Base-by-base conservation (phyloP, 2,797 vertebrate genomes). In the Falco rusticolus region DNA sequence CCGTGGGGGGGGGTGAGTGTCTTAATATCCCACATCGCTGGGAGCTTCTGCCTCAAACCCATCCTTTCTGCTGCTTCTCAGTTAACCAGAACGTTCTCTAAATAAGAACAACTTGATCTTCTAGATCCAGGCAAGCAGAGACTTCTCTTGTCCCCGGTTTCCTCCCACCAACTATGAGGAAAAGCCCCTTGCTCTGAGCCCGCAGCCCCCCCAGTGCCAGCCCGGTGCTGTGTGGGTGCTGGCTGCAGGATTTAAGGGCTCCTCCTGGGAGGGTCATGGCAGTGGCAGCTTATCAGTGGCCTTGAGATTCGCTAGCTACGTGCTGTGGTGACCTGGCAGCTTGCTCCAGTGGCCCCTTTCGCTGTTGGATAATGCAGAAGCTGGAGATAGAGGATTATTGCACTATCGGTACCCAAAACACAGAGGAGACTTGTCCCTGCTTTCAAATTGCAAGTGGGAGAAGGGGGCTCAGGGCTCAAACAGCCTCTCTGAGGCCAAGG, bases 361-460 rank as follows among this genome's bases (percentile, higher is more conserved):
- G n/a, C 21, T 1, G 16, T 34, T 19, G 4, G 33, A 8, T 63
- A n/a, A 45, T 0, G 16, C 4, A 21, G 31, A 22, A 45, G 50
- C 59, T 43, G 53, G n/a, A 31, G 50, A 4, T 11, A 0, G 6
- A 13, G 39, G 39, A 41, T 41, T 41, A 41, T 41, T 15, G 39
- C 11, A 2, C 11, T 10, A 1, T 17, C 8, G 1, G 15, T 26
- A 3, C 59, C 25, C 29, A 3, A 29, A 53, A 22, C 3, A 4
- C 26, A 3, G 13, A 1, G 28, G 47, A 39, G 16, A 5, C 14
- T 51, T 18, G 13, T 4, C 65, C 54, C n/a, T 3, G 41, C 29
- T 33, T 31, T 13, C 1, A 0, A 4, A 6, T 24, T 0, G 2
- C 1, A 1, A 43, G 12, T 2, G 26, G 45, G 56, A 64, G 21